These are phyloP conservation scores for Saxidomus purpurata DNA, from an alignment of 1,140 invertebrate species.

Conservation along the genomic window DNA sequence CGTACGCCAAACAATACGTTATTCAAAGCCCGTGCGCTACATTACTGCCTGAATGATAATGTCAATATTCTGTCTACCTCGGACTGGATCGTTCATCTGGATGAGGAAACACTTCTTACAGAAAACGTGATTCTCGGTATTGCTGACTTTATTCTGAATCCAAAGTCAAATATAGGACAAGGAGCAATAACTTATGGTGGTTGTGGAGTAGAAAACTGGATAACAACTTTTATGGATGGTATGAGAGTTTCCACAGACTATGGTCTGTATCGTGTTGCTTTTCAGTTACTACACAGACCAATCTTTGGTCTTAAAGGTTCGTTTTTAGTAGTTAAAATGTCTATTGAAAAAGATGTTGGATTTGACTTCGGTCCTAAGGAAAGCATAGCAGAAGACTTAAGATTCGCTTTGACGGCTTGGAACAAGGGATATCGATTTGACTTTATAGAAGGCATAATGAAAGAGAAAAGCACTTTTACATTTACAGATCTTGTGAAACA, in stretches of 20 bases:
- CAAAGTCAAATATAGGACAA: constrained; percentile 98
- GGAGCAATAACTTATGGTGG: constrained; percentile 98
- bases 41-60: constrained; percentile 97
- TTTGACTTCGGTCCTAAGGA: constrained; percentile 95
- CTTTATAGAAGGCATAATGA: too few species aligned
- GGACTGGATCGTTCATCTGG: constrained; percentile 98
- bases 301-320: constrained; percentile 97
- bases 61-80: constrained; percentile 93
- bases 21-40: constrained; percentile 97
- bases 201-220: too few species aligned
- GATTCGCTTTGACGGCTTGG: constrained; percentile 95
- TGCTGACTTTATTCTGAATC: constrained; percentile 97
- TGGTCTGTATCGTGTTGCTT: constrained; percentile 96
- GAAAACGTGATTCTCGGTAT: constrained; percentile 95
- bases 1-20: too few species aligned
- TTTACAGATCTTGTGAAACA: constrained; percentile 98
- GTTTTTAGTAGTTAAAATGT: constrained; percentile 89
- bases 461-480: too few species aligned
- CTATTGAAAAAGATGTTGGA: too few species aligned
- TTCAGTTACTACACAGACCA: too few species aligned
- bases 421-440: too few species aligned
- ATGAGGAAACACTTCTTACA: constrained; percentile 98
- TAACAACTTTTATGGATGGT: too few species aligned
- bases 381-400: constrained; percentile 97
- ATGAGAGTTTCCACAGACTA: too few species aligned